Evolutionary conservation across 2,888 invertebrate genomes (phyloP).

Genomic region (Rhyacophila evoluta): DNA sequence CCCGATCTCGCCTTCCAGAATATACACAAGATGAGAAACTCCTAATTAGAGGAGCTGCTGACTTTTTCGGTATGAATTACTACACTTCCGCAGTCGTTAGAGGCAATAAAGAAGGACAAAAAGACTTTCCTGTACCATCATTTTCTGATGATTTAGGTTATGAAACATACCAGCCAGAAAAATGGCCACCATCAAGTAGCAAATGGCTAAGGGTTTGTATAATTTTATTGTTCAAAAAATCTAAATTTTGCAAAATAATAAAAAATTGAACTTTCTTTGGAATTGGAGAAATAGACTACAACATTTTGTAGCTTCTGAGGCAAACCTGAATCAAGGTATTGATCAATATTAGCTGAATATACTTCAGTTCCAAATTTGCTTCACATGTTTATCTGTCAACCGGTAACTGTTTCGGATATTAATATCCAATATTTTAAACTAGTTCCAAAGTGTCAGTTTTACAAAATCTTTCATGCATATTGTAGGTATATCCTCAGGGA

Average conservation of each 20-base stretch:
- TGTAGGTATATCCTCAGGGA: constrained; percentile 71
- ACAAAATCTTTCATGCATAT: too few relatives aligned
- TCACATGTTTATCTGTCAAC: too few relatives aligned
- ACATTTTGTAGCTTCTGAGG: too few relatives aligned
- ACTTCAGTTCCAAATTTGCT: too few relatives aligned
- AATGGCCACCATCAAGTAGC: constrained; percentile 45
- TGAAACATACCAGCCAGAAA: constrained; percentile 37
- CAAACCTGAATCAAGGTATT: too few relatives aligned
- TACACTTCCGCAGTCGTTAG: constrained; percentile 66
- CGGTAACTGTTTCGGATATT: too few relatives aligned
- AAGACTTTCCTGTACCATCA: constrained; percentile 38
- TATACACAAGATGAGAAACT: constrained; percentile 65
- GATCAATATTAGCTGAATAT: too few relatives aligned
- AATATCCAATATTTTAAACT: too few relatives aligned
- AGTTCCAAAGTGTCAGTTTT: too few relatives aligned
- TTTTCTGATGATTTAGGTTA: constrained; percentile 48
- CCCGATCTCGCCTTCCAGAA: constrained; percentile 67
- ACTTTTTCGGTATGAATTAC: constrained; percentile 76
- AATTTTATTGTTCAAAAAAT: not conserved
- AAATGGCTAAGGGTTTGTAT: constrained; percentile 49
- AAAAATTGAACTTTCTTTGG: too few relatives aligned
- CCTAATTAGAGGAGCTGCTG: constrained; percentile 63
- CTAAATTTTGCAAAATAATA: too few relatives aligned
- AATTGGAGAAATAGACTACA: too few relatives aligned
- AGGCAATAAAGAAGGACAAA: constrained; percentile 23